These are phyloP conservation scores for Bimastos eiseni DNA, from an alignment of 2,888 invertebrate species.

Conservation along the genomic window DNA sequence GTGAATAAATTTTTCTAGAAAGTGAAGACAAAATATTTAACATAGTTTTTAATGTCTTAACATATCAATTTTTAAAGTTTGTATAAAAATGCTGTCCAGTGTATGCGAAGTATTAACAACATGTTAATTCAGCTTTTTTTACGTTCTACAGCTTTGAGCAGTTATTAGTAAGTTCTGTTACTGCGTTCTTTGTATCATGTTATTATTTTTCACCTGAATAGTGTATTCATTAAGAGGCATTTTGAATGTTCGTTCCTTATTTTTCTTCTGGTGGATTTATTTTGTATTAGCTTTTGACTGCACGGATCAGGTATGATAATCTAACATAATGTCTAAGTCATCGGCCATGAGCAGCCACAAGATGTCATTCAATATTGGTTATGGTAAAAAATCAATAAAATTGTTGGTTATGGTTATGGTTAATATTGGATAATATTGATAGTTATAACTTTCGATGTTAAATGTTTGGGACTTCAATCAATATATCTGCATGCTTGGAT, in stretches of 20 bases:
- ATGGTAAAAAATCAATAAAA: too few relatives aligned
- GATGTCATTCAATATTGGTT: neutral
- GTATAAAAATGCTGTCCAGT: neutral
- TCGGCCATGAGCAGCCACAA: neutral
- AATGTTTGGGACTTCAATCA: neutral
- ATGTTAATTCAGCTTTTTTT: neutral
- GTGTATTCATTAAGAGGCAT: neutral
- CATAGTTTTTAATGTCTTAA: neutral
- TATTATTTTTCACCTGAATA: neutral
- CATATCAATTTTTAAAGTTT: neutral
- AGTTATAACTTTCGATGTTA: neutral
- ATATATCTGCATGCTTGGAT: neutral
- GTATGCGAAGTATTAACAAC: too few relatives aligned
- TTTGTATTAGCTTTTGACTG: neutral
- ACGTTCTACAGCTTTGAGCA: neutral
- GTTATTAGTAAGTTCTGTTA: neutral
- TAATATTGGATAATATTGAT: too few relatives aligned
- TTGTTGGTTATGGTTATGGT: too few relatives aligned
- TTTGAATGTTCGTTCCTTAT: neutral
- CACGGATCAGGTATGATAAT: neutral
- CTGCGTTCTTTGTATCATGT: neutral
- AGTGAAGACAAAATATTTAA: too few relatives aligned
- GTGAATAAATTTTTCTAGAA: neutral
- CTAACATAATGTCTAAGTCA: neutral
- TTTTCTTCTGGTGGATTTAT: neutral